Base-by-base conservation (phyloP, 2,888 invertebrate species). In the Diarsia dahlii region DNA sequence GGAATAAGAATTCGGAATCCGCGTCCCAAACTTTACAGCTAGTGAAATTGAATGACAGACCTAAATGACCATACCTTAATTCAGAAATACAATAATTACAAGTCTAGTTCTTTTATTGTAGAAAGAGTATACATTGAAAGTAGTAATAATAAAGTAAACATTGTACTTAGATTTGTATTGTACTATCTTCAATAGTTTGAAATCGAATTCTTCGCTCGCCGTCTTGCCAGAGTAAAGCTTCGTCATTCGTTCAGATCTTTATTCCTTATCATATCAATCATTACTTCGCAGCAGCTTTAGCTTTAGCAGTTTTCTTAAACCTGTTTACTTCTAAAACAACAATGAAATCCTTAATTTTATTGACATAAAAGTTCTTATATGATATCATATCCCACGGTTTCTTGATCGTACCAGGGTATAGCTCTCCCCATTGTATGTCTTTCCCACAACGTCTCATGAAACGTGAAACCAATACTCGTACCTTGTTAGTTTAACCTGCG, bases 311-410 rank as follows among this genome's bases (percentile, higher is more conserved):
- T 34, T n/a, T 70, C 34, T 69, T 63, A 13, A 46, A 20, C 45
- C 58, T 10, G n/a, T 74, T 46, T 34, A 50, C 45, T 48, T 70
- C 45, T 66, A 60, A 34, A 71, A 65, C 46, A 67, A 67, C 23
- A 72, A 70, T 65, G 66, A 76, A 71, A 66, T 82, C 71, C 72
- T 80, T 69, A 76, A 77, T 56, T 78, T 72, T 74, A 60, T 39
- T 56, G 74, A 70, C 71, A 74, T 65, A 50, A 46, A 70, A 78
- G 63, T 74, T 70, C 75, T 54, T 77, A 71, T 82, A 82, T 78
- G 76, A 62, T 50, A 75, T 63, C n/a, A 65, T 76, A 56, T 88
- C 88, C 80, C 88, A 88, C 88, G 88, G 79, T 88, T 88, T 88
- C 88, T 85, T 78, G 56, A 56, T 72, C 71, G 56, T 70, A 72